A percentile compares a stretch with the other conserved stretches of the same genome.
Evolutionary conservation across 2,888 invertebrate genomes (phyloP).

Genomic region (Lampropteryx suffumata): DNA sequence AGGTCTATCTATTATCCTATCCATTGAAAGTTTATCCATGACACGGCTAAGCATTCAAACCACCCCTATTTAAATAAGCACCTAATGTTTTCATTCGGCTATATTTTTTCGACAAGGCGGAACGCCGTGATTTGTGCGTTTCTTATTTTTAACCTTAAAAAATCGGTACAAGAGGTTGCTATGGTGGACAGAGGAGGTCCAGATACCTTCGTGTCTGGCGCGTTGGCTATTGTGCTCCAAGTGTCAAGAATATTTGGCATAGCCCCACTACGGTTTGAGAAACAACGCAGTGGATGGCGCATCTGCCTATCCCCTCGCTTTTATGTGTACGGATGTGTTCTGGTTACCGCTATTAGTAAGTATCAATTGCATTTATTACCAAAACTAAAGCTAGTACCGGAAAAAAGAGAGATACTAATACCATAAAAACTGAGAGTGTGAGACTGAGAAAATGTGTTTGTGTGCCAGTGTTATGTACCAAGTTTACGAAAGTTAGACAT

Average conservation of each 20-base stretch:
- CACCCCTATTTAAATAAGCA: background rate
- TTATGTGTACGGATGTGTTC: constrained; percentile 33
- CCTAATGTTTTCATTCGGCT: background rate
- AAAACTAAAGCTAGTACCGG: too few species aligned
- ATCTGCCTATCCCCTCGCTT: constrained; percentile 30
- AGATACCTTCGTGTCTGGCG: constrained; percentile 32
- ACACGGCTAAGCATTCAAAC: background rate
- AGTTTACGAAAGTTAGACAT: too few species aligned
- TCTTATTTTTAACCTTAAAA: too few species aligned
- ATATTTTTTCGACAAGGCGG: background rate
- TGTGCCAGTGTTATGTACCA: too few species aligned
- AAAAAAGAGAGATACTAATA: too few species aligned
- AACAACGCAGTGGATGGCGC: constrained; percentile 30
- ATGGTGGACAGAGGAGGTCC: too few species aligned
- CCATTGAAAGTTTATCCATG: background rate
- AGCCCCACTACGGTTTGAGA: constrained; percentile 42
- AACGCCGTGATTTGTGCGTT: background rate
- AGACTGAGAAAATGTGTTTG: too few species aligned
- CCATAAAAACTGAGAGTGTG: too few species aligned
- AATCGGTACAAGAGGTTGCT: too few species aligned
- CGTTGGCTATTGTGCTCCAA: constrained; percentile 36
- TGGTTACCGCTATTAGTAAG: constrained; percentile 40
- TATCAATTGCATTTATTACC: constrained; percentile 4
- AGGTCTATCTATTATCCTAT: too few species aligned
- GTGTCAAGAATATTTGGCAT: constrained; percentile 40